Percentiles rank a stretch among this genome's conserved stretches.
Evolutionary conservation across 2,888 invertebrate species (phyloP).

Genomic region (Volucella inflata): DNA sequence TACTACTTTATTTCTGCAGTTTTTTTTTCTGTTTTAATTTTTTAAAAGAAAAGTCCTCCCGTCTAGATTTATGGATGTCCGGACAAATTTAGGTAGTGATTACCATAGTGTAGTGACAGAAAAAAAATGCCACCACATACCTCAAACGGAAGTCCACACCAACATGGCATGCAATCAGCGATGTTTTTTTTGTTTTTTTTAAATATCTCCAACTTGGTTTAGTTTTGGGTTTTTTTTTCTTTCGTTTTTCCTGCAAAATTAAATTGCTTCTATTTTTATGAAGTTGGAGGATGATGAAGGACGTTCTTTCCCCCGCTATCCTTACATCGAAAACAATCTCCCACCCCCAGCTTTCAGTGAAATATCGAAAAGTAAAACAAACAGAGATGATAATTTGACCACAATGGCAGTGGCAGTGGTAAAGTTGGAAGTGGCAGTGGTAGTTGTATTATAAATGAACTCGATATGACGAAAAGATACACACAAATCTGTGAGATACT

Average conservation of each 20-base stretch:
- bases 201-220: slow-evolving; percentile 37
- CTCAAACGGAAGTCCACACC: slow-evolving; percentile 53
- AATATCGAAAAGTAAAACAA: slow-evolving; percentile 73
- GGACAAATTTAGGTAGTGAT: slow-evolving; percentile 70
- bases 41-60: slow-evolving; percentile 4
- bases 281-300: slow-evolving; percentile 6
- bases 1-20: slow-evolving; percentile 4
- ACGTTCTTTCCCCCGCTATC: background rate
- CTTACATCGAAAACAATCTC: background rate
- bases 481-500: slow-evolving; percentile 42
- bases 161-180: slow-evolving; percentile 72
- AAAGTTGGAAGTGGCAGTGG: too few species aligned
- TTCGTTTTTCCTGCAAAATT: slow-evolving; percentile 51
- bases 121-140: slow-evolving; percentile 39
- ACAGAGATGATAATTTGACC: slow-evolving; percentile 75
- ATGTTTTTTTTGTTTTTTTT: slow-evolving; percentile 40
- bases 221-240: slow-evolving; percentile 11
- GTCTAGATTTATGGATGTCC: slow-evolving; percentile 71
- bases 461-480: slow-evolving; percentile 62
- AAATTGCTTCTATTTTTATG: slow-evolving; percentile 28
- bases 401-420: slow-evolving; percentile 22
- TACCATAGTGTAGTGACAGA: slow-evolving; percentile 62
- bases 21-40: slow-evolving; percentile 2
- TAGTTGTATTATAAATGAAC: slow-evolving; percentile 69
- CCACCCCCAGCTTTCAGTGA: slow-evolving; percentile 21